Base-by-base conservation (phyloP, 1,140 invertebrate genomes). In the Rhynchophorus ferrugineus region DNA sequence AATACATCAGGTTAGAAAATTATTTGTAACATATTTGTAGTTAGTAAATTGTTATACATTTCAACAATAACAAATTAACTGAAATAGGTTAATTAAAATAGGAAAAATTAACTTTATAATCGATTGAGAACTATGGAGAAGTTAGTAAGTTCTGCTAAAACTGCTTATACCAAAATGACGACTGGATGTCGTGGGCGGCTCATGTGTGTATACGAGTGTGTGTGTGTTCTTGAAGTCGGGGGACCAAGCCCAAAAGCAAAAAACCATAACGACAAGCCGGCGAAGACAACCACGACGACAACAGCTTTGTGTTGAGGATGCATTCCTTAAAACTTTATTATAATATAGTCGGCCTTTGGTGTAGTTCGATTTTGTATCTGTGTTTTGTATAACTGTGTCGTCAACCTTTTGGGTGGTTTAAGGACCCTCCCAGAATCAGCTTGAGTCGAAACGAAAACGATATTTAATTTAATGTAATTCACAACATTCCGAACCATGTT, bases 191-290 rank as follows among this genome's bases (percentile, higher is more conserved):
- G 41, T 44, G 49, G 49, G 49, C 49, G 49, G 49, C 42, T 42
- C 44, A 5, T 29, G 11, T 29, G 11, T 29, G 5, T 29, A 29
- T 11, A 29, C 11, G 11, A 5, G 24, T 29, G 48, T 50, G 49
- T 51, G 49, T 49, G 48, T 51, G 49, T 51, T 19, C 14, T 51
- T 14, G 9, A 13, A 42, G 42, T 20, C 41, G 22, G 39, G 37
- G 49, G 49, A 44, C 49, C 49, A 51, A 51, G 49, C 49, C 49
- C 49, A 51, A 51, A 51, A 51, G 49, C 49, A 51, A 51, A 51
- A 49, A 51, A 51, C 49, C 49, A 51, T 51, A 51, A 51, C 49
- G 43, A 37, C 49, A 39, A 43, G 41, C 29, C 41, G 42, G 43
- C 42, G 49, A 51, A 38, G 43, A 51, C 49, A 22, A 51, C 49